Evolutionary conservation across 2,797 vertebrate genomes (phyloP), one percentile per base, ranked within the genome.

Genomic region (Labroides dimidiatus): DNA sequence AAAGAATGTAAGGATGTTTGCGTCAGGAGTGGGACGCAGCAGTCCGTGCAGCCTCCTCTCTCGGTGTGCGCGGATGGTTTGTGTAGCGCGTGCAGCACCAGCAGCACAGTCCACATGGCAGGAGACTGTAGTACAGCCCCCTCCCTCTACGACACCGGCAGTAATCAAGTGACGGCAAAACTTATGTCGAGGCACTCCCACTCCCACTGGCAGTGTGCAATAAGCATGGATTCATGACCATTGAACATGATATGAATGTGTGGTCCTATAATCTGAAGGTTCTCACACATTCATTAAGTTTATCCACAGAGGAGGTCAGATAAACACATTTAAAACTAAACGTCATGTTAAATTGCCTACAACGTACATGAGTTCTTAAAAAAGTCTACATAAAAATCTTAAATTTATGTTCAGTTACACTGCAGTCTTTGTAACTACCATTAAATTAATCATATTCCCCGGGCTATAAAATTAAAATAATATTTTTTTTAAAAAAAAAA

Each of bases 181-280:
- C 91, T 94, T 93, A 93, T 84, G 89, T 91, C 85, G 91, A 92
- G 95, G 93, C 95, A 95, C 96, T 95, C 96, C 94, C 96, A 95
- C 95, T 93, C 93, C 89, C 69, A 77, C 71, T 70, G 65, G 89
- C 92, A 86, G 89, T 17, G 68, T 61, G 91, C 92, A 92, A 94
- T 92, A 92, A 93, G 87, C 88, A 88, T 89, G 92, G 91, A 92
- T 90, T 88, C 94, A 92, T 88, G 90, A 93, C 90, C 91, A 88
- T 69, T 80, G 80, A 72, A 85, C 86, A 82, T 63, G 80, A 68
- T 77, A 69, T 24, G 64, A 58, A 49, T 58, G 80, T 63, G 54
- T 55, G 59, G 64, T 64, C 55, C 64, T 45, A 42, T 36, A 72
- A 72, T 70, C 68, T 39, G 71, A 45, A 79, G 64, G 63, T 72